Base-by-base conservation (phyloP, 2,113 vertebrate genomes). In the Sebastes fasciatus region DNA sequence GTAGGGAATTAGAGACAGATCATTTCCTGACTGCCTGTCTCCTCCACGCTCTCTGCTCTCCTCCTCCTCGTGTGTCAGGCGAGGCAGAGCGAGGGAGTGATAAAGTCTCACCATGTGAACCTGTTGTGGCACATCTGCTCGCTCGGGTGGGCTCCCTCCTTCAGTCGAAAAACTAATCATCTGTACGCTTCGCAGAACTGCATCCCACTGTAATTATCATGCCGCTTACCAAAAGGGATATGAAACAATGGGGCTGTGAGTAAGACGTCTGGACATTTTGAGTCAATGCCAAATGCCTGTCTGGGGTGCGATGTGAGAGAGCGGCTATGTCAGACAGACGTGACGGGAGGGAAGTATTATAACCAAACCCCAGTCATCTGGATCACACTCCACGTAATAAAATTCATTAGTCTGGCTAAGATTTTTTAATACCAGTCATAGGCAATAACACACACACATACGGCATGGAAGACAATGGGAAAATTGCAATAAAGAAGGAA, bases 201-300 rank as follows among this genome's bases (percentile, higher is more conserved):
- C 85, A 81, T 92, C 89, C 82, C 89, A 55, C 88, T 77, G 81
- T 92, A 92, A 94, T 93, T 87, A 94, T 86, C 82, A 73, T 73
- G 88, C 87, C 57, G 86, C 87, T 91, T 85, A 90, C 90, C 76
- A 79, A 89, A 86, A 87, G 86, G 91, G 88, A 94, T 92, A 87
- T 89, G 93, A 94, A 94, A 93, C 93, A 94, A 93, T 93, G 87
- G 84, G 80, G 73, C 93, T 94, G 93, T 94, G 93, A 94, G 93
- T 94, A 92, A 94, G 93, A 92, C 52, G 93, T 94, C 93, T 94
- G 93, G 94, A 94, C 90, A 82, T 92, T 92, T 94, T 94, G 93
- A 92, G 87, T 69, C 60, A 0, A 61, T 65, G 94, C 94, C 94
- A 94, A 93, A 91, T 89, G 93, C 92, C 93, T 94, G 91, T 94